These are phyloP conservation scores for Falco novaeseelandiae DNA, from an alignment of 2,797 vertebrate genomes.

Conservation along the genomic window DNA sequence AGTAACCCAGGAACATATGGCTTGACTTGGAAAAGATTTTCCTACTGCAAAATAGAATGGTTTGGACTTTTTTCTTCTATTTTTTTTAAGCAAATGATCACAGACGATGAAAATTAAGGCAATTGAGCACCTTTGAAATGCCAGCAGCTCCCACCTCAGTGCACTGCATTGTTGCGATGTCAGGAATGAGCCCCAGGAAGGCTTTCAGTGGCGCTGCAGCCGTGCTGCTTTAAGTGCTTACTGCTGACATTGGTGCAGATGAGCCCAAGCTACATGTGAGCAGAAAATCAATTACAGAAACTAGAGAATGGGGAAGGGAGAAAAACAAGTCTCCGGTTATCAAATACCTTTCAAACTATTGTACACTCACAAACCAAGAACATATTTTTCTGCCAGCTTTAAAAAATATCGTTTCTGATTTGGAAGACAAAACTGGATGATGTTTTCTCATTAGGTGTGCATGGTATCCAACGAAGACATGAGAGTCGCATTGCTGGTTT, in stretches of 20 bases:
- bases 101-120: conserved; percentile 22
- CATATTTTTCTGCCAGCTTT: background rate
- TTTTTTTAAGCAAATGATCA: conserved; percentile 19
- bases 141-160: background rate
- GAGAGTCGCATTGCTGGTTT: background rate
- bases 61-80: background rate
- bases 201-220: conserved; percentile 49
- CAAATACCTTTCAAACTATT: background rate
- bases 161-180: conserved; percentile 15
- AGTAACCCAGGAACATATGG: background rate
- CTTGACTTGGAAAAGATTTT: background rate
- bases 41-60: background rate
- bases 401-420: background rate
- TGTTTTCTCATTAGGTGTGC: background rate
- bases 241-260: conserved; percentile 51
- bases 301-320: background rate
- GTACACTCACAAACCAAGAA: background rate
- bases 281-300: conserved; percentile 13
- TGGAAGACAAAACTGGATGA: background rate
- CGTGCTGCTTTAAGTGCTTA: conserved; percentile 53
- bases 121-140: conserved; percentile 7
- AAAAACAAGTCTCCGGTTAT: conserved; percentile 1
- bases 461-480: background rate
- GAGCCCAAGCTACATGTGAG: background rate
- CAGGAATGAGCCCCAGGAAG: conserved; percentile 25